Evolutionary conservation across 2,888 invertebrate genomes (phyloP).

Genomic region (Scrobipalpa atriplicella): DNA sequence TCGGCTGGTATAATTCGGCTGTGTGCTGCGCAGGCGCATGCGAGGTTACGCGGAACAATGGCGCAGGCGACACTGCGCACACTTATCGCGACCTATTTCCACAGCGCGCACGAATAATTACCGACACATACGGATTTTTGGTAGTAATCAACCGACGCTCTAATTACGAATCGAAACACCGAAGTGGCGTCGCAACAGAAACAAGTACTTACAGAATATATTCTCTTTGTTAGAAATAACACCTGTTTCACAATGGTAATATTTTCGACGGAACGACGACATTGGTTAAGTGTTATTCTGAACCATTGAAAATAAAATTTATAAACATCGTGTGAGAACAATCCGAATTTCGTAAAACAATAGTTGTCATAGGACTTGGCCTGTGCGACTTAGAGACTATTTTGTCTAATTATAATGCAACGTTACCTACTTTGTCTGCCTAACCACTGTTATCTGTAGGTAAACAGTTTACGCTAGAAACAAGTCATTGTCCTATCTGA

Average conservation of each 20-base stretch:
- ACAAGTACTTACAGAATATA: conserved; percentile 1
- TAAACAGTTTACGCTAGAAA: conserved; percentile 12
- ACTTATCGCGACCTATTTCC: conserved; percentile 60
- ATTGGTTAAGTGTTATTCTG: conserved; percentile 2
- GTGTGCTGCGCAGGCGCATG: conserved; percentile 4
- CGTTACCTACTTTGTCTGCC: background rate
- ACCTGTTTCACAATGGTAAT: conserved; percentile 1
- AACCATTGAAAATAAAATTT: background rate
- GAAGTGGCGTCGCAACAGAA: background rate
- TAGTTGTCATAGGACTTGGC: background rate
- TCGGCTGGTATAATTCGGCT: background rate
- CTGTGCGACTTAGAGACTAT: background rate
- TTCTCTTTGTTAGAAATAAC: conserved; percentile 15
- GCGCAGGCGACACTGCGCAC: conserved; percentile 34
- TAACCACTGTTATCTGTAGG: conserved; percentile 14
- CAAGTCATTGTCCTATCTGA: conserved; percentile 21
- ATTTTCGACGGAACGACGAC: background rate
- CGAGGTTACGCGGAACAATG: conserved; percentile 32
- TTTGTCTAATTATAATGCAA: background rate
- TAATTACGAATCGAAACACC: conserved; percentile 28
- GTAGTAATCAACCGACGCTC: conserved; percentile 43
- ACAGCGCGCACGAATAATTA: conserved; percentile 59
- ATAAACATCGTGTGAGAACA: conserved; percentile 6
- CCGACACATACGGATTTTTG: conserved; percentile 42
- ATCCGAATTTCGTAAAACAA: background rate